Evolutionary conservation across 2,797 vertebrate species (phyloP).

Genomic region (Anguilla marmorata): DNA sequence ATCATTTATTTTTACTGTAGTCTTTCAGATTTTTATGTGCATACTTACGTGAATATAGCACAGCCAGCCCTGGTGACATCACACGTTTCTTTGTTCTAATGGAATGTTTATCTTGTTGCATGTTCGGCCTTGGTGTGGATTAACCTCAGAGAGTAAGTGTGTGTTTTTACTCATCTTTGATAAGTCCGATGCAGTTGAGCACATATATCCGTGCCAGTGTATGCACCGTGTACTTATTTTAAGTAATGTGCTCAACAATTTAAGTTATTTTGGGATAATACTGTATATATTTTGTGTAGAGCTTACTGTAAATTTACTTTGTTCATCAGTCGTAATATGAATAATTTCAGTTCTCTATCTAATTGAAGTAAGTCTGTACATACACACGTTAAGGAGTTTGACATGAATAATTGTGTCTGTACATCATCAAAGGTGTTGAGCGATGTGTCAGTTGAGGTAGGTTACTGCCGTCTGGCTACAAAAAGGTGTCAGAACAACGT

Average conservation of each 20-base stretch:
- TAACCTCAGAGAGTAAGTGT: conserved; percentile 99
- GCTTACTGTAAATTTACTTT: background rate
- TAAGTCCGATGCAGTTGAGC: background rate
- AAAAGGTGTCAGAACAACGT: background rate
- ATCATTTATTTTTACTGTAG: background rate
- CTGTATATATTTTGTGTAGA: background rate
- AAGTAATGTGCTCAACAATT: background rate
- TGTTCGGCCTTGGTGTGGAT: conserved; percentile 92
- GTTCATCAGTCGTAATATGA: background rate
- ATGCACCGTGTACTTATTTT: background rate
- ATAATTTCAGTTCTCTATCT: background rate
- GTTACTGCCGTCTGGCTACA: background rate
- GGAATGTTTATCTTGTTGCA: conserved; percentile 85
- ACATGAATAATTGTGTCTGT: background rate
- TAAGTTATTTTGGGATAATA: background rate
- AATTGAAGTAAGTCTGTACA: background rate
- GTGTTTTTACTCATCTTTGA: conserved; percentile 36
- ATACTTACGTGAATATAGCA: background rate
- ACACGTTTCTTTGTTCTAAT: conserved; percentile 63
- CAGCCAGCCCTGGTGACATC: background rate
- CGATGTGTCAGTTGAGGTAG: background rate
- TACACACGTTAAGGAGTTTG: background rate
- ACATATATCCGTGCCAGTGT: background rate
- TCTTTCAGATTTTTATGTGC: background rate
- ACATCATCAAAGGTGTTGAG: background rate